Evolutionary conservation across 2,113 vertebrate genomes (phyloP).

Genomic region (Mesitornis unicolor): DNA sequence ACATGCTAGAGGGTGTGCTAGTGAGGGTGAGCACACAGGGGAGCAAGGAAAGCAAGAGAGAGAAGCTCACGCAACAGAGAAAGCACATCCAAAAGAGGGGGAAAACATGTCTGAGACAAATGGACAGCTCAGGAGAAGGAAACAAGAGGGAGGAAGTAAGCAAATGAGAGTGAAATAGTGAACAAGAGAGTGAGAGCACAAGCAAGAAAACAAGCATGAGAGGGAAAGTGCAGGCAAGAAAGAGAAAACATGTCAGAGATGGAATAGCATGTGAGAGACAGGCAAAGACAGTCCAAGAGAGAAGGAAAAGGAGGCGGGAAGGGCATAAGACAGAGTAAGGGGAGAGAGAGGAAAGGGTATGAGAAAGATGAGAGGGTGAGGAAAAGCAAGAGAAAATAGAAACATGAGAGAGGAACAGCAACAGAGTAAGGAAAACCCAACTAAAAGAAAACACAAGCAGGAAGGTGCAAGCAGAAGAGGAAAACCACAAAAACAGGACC

Average conservation of each 20-base stretch:
- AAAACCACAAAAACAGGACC: not conserved
- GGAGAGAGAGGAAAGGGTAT: not conserved
- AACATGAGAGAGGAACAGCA: not conserved
- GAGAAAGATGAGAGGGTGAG: not conserved
- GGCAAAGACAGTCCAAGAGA: not conserved
- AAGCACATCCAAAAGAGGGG: not conserved
- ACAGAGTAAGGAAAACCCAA: not conserved
- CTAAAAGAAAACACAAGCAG: not conserved
- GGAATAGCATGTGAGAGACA: not conserved
- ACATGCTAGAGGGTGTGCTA: not conserved
- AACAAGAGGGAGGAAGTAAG: not conserved
- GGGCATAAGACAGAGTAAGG: not conserved
- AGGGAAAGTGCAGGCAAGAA: not conserved
- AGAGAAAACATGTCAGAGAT: not conserved
- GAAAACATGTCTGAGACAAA: not conserved
- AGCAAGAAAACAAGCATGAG: not conserved
- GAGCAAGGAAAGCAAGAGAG: not conserved
- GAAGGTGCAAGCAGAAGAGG: not conserved
- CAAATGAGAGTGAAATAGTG: not conserved
- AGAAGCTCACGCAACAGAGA: not conserved
- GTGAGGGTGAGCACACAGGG: accelerated
- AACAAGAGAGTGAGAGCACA: not conserved
- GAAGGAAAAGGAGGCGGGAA: not conserved
- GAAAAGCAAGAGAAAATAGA: not conserved
- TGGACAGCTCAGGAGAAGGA: not conserved